Evolutionary conservation across 53 echinoderm and acorn worm genomes (phyloP).

Genomic region (Hippasteria phrygiana): DNA sequence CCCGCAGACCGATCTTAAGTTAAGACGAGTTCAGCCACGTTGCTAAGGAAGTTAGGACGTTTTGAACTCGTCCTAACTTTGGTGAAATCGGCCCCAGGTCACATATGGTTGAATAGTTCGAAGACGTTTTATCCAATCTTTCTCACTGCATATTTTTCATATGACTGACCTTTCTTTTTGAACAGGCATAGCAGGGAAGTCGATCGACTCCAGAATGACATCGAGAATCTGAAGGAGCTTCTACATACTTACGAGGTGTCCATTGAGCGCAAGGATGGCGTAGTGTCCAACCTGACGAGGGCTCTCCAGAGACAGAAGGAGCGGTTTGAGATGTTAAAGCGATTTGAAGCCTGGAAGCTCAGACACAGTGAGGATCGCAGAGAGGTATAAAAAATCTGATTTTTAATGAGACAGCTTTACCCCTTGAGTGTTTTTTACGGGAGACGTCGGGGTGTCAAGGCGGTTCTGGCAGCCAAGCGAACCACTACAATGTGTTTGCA

Average conservation of each 20-base stretch:
- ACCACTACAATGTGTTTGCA: too few relatives aligned
- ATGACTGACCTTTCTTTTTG: not conserved
- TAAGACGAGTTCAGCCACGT: too few relatives aligned
- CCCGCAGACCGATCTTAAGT: too few relatives aligned
- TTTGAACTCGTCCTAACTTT: too few relatives aligned
- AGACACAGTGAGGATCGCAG: constrained; percentile 91
- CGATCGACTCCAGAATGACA: constrained; percentile 86
- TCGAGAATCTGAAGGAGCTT: constrained; percentile 90
- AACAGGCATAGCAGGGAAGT: constrained; percentile 78
- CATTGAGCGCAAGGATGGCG: constrained; percentile 94
- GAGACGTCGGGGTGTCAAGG: too few relatives aligned
- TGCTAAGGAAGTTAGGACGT: too few relatives aligned
- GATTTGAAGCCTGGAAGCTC: constrained; percentile 94
- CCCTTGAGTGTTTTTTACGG: too few relatives aligned
- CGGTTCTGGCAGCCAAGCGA: too few relatives aligned
- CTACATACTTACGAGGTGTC: constrained; percentile 94
- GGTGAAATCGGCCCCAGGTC: too few relatives aligned
- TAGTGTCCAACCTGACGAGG: constrained; percentile 93
- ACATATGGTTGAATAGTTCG: too few relatives aligned
- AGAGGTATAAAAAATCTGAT: constrained; percentile 67
- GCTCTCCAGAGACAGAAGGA: constrained; percentile 97
- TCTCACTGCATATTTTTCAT: too few relatives aligned
- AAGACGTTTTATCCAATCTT: too few relatives aligned
- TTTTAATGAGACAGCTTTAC: not conserved
- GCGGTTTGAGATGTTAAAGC: constrained; percentile 90